Evolutionary conservation across 2,113 vertebrate species (phyloP).

Genomic region (Scomber japonicus): DNA sequence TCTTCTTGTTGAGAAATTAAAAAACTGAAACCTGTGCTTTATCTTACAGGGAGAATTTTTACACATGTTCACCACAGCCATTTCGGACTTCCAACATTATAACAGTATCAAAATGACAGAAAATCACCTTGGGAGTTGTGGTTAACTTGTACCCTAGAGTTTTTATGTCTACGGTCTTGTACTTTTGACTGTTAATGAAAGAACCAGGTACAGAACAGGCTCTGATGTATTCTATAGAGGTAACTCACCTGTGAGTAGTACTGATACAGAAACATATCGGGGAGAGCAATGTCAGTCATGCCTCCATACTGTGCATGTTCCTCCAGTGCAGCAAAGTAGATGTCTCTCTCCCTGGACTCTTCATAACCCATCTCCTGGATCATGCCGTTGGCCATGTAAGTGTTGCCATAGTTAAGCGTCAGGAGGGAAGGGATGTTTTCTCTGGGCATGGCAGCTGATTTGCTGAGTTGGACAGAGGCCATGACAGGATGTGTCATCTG

Average conservation of each 20-base stretch:
- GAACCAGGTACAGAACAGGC: too few species aligned
- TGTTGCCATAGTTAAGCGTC: not conserved
- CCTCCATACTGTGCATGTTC: not conserved
- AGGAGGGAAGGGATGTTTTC: not conserved
- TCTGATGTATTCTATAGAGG: not conserved
- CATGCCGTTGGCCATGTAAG: not conserved
- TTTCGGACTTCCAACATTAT: too few species aligned
- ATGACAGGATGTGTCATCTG: not conserved
- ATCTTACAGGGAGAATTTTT: too few species aligned
- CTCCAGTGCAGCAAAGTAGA: not conserved
- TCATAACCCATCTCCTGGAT: not conserved
- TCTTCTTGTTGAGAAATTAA: too few species aligned
- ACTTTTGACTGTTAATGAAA: too few species aligned
- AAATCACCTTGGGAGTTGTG: too few species aligned
- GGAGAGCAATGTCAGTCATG: not conserved
- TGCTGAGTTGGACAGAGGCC: not conserved
- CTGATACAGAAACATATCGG: conserved; percentile 16
- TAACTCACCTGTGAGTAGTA: conserved; percentile 37
- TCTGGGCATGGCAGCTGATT: not conserved
- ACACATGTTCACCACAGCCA: too few species aligned
- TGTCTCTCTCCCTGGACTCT: not conserved
- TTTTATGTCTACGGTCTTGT: too few species aligned
- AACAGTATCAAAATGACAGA: too few species aligned
- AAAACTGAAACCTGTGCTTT: too few species aligned
- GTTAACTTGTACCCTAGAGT: too few species aligned